Evolutionary conservation across 2,113 vertebrate species (phyloP), one percentile per base, ranked within the genome.

Genomic region (Agelaius phoeniceus): DNA sequence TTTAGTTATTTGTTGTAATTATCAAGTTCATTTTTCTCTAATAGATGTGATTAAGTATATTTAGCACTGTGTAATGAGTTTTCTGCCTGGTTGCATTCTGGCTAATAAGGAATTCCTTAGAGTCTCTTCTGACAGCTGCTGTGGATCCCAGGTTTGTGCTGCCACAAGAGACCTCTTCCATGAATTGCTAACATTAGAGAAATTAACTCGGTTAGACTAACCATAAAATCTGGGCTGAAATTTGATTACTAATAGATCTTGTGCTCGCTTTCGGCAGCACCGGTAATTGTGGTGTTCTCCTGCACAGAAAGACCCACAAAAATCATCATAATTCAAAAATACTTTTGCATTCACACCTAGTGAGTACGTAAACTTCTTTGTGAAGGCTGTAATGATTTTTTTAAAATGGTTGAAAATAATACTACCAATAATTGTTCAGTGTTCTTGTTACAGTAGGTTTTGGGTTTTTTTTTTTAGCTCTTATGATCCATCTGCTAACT

Each of bases 1-100:
- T 99, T 99, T 98, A 98, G 98, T 99, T 99, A 98, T 98, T 98
- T 98, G 98, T 98, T 98, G 98, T 99, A 98, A 98, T 98, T 99
- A 98, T 98, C 97, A 98, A 98, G 98, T 98, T 98, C 98, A 98
- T 98, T 98, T 98, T 98, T 97, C 97, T 96, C 97, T 98, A 98
- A 99, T 99, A 99, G 99, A 99, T 98, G 98, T 99, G 99, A 99
- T 99, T 99, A 99, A 99, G 98, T 98, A 98, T 99, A 99, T 99
- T 99, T 99, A 98, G 98, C 98, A 98, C 99, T 99, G 98, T 99
- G 99, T 99, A 99, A 99, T 99, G 99, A 99, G 98, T 99, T 99
- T 99, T 99, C 99, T 99, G 99, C 99, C 98, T 99, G 98, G 98
- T 98, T 99, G 99, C 98, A 96, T 99, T 98, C 98, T 98, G 98